phyloP scores from a whole-genome alignment of 2,797 vertebrate genomes.

The Neoniphon sammara region DNA sequence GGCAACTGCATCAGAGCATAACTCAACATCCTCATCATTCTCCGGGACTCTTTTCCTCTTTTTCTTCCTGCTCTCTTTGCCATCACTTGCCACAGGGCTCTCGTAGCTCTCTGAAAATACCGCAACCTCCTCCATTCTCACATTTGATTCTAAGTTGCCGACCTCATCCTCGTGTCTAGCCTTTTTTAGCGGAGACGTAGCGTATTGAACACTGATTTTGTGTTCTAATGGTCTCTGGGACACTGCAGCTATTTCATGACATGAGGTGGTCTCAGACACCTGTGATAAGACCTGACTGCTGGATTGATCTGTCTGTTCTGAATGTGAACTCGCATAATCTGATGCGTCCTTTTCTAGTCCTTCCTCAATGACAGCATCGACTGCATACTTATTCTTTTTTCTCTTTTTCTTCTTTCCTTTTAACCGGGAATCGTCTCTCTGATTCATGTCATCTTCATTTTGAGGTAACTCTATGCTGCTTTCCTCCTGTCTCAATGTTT shows the following conservation, averaged over 20 bases:
- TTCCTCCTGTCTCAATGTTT: neutral
- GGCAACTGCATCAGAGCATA: neutral
- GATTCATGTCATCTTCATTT: neutral
- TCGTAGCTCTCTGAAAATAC: neutral
- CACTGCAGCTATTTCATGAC: too few species aligned
- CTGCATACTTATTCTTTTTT: conserved; percentile 11
- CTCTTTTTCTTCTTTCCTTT: conserved; percentile 38
- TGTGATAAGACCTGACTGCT: neutral
- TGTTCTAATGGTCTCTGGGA: too few species aligned
- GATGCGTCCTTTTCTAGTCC: neutral
- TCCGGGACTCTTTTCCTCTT: neutral
- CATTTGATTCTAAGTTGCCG: neutral
- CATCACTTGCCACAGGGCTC: neutral
- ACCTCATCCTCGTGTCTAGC: neutral
- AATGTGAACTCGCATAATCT: neutral
- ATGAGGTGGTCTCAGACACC: too few species aligned
- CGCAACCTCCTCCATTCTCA: neutral
- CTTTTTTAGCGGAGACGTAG: neutral
- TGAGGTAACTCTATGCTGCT: neutral
- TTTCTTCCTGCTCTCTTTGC: conserved; percentile 20
- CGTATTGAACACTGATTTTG: neutral
- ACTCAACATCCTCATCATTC: neutral
- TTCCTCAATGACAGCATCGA: neutral
- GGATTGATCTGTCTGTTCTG: conserved; percentile 8
- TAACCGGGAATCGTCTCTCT: neutral